Percentiles rank a stretch among this genome's conserved stretches.
phyloP scores from a whole-genome alignment of 1,140 invertebrate species.

The Scaptomyza montana region DNA sequence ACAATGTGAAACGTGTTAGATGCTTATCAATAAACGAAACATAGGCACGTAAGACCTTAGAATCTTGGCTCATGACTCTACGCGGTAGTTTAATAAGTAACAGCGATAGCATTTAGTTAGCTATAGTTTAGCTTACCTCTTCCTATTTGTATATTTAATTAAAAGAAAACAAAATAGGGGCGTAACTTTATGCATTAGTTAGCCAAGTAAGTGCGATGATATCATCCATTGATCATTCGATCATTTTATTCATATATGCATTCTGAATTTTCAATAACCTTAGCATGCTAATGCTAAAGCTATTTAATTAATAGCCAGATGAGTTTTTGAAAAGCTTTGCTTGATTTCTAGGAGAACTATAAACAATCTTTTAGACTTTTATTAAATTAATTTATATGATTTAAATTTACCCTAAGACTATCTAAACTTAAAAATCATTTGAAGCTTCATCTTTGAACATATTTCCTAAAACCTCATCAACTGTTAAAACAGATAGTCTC shows the following conservation, averaged over 20 bases:
- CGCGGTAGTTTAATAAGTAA: conserved; percentile 4
- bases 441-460: too few species aligned
- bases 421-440: too few species aligned
- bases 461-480: too few species aligned
- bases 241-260: conserved; percentile 2
- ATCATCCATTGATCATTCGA: conserved; percentile 26
- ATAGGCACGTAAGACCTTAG: conserved; percentile 41
- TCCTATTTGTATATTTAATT: conserved; percentile 19
- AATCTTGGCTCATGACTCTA: background rate
- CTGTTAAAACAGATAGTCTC: too few species aligned
- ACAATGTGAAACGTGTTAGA: conserved; percentile 76
- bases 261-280: conserved; percentile 34
- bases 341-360: background rate
- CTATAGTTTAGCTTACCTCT: conserved; percentile 5
- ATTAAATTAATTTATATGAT: too few species aligned
- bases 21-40: conserved; percentile 60
- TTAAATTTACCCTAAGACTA: too few species aligned
- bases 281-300: conserved; percentile 61
- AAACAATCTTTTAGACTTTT: background rate
- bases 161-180: conserved; percentile 4
- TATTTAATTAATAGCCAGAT: conserved; percentile 15
- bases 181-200: background rate
- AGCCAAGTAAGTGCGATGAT: conserved; percentile 21
- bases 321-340: background rate
- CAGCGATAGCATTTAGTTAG: background rate